Conservation (phyloP, 2,797 vertebrate genomes). For the Brachyalestes nurse region DNA sequence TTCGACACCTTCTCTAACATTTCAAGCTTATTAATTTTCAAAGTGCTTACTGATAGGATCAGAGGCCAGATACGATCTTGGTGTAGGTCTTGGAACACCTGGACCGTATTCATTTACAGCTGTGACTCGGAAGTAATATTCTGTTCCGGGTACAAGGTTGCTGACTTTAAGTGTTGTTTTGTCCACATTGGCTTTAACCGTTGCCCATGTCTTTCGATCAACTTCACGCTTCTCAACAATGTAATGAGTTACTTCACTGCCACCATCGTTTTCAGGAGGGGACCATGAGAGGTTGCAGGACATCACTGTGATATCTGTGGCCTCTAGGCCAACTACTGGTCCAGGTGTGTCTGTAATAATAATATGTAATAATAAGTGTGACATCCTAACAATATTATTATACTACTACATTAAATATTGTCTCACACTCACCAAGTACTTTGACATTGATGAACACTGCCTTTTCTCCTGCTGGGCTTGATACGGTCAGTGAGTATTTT, state of each 20-base stretch:
- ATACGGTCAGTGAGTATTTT: constrained; percentile 92
- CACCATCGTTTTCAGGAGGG: constrained; percentile 97
- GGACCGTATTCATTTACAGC: constrained; percentile 96
- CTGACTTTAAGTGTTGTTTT: constrained; percentile 95
- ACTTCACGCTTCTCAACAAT: constrained; percentile 95
- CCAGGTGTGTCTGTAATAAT: constrained; percentile 91
- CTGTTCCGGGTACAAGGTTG: constrained; percentile 89
- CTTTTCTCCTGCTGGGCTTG: constrained; percentile 95
- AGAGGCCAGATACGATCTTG: constrained; percentile 89
- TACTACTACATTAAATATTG: neutral
- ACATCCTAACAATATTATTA: neutral
- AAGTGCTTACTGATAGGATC: constrained; percentile 92
- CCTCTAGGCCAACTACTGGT: constrained; percentile 89
- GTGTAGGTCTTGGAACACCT: constrained; percentile 90
- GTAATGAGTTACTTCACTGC: constrained; percentile 84
- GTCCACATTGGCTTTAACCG: constrained; percentile 79
- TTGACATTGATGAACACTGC: constrained; percentile 95
- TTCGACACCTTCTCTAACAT: constrained; percentile 1
- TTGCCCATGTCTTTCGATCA: constrained; percentile 95
- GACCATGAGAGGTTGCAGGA: constrained; percentile 93
- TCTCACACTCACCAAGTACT: constrained; percentile 85
- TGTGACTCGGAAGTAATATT: constrained; percentile 96
- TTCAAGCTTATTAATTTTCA: neutral
- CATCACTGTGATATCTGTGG: constrained; percentile 89
- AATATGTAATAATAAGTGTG: neutral